These are phyloP conservation scores for Coenobita brevimanus DNA, from an alignment of 1,140 invertebrate genomes.

Conservation along the genomic window DNA sequence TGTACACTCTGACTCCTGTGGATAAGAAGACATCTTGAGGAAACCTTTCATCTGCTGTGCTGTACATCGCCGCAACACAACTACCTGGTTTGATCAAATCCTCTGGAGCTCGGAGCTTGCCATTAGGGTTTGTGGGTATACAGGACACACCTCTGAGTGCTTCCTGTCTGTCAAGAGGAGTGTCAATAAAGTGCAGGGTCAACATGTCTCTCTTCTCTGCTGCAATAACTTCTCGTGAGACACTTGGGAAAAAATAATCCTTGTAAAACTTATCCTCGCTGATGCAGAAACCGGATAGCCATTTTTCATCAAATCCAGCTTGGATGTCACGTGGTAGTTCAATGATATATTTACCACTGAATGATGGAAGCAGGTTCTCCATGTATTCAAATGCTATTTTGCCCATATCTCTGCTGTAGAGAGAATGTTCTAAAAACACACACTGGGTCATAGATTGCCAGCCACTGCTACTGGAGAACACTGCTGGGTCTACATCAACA, in stretches of 20 bases:
- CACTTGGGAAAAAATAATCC: conserved; percentile 25
- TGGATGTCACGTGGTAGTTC: conserved; percentile 7
- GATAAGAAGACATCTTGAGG: not conserved
- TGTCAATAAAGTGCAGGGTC: conserved; percentile 20
- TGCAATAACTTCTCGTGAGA: not conserved
- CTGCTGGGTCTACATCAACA: not conserved
- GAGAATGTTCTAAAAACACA: conserved; percentile 8
- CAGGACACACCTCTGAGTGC: not conserved
- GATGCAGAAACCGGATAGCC: not conserved
- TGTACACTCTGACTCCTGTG: not conserved
- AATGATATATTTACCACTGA: not conserved
- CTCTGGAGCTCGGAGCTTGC: not conserved
- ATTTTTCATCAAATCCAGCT: not conserved
- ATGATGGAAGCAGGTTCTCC: not conserved
- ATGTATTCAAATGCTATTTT: conserved; percentile 33
- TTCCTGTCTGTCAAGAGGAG: not conserved
- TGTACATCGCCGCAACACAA: conserved; percentile 19
- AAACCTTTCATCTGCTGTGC: conserved; percentile 42
- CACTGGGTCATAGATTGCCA: conserved; percentile 20
- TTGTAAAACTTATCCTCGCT: conserved; percentile 12
- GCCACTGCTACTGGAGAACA: not conserved
- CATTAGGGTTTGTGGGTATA: conserved; percentile 24
- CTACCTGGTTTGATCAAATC: conserved; percentile 12
- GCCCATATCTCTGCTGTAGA: conserved; percentile 3
- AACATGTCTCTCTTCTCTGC: conserved; percentile 1